phyloP scores from a whole-genome alignment of 1,140 invertebrate genomes.

The Lordiphosa collinella region DNA sequence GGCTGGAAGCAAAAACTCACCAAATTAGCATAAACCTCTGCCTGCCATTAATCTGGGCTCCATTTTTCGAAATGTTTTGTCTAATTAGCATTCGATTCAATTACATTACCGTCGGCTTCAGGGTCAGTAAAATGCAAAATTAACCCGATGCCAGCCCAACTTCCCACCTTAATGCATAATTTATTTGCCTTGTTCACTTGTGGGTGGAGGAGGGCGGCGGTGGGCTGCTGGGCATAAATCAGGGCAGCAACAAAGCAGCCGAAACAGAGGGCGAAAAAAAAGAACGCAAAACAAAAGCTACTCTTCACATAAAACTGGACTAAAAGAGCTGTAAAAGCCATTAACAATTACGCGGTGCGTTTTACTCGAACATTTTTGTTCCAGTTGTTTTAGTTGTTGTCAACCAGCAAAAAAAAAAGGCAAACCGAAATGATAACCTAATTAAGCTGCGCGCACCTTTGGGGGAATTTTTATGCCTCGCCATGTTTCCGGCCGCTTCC shows the following conservation, averaged over 20 bases:
- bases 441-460: constrained; percentile 61
- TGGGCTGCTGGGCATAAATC: constrained; percentile 31
- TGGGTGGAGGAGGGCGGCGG: constrained; percentile 4
- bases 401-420: constrained; percentile 18
- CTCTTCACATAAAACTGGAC: constrained; percentile 28
- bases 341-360: constrained; percentile 56
- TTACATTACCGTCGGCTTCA: constrained; percentile 13
- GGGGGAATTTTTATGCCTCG: constrained; percentile 14
- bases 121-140: constrained; percentile 30
- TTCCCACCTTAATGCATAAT: constrained; percentile 13
- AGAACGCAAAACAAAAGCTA: constrained; percentile 21
- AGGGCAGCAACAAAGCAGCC: constrained; percentile 24
- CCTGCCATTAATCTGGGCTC: no score
- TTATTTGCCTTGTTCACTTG: constrained; percentile 40
- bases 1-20: no score
- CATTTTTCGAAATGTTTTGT: no score
- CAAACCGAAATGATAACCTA: constrained; percentile 60
- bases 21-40: no score
- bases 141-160: constrained; percentile 5
- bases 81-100: constrained; percentile 26
- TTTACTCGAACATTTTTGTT: constrained; percentile 13
- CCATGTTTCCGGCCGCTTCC: constrained; percentile 9
- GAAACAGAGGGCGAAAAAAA: not conserved
- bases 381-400: constrained; percentile 13
- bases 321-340: constrained; percentile 51